Evolutionary conservation across 2,888 invertebrate species (phyloP), one percentile per base, ranked within the genome.

Genomic region (Yponomeuta cagnagella): DNA sequence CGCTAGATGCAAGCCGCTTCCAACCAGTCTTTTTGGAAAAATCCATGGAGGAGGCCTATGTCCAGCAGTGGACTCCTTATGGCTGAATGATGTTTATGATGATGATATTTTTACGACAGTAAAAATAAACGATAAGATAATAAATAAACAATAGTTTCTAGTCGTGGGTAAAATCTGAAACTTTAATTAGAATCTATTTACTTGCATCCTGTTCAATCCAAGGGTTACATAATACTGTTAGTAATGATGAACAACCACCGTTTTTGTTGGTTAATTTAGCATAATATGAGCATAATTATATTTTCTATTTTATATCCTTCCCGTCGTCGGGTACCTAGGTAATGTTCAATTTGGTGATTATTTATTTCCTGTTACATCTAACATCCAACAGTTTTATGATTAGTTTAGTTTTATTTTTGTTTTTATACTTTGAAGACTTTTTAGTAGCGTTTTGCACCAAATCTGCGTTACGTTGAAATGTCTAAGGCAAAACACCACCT

Each of bases 281-380:
- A 65, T 66, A 33, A 33, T 33, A 33, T 33, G 33, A 33, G 33
- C 33, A 66, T 10, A 43, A 58, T 69, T 58, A 69, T 10, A 52
- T 58, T 52, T 69, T 69, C 69, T 15, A 52, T 15, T 67, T 48
- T 67, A 67, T 33, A 67, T 67, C 67, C 67, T 67, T 67, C 67
- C 43, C 15, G 67, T 15, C 31, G 2, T 43, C 43, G 43, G 43
- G 43, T 43, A 58, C 15, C 67, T 37, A 23, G 10, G 37, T 33
- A 33, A 37, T 43, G 12, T 67, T 65, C 33, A 65, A 31, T 30
- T 65, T 12, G 52, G 52, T 58, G 12, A 15, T 58, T 65, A 33
- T 31, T 65, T 65, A 65, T 65, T 65, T 65, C 65, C 65, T n/a
- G 9, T 65, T 23, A 12, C 12, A 65, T 31, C 65, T 64, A 64